These are phyloP conservation scores for Pristis pectinata DNA, from an alignment of 2,797 vertebrate species.

Conservation along the genomic window DNA sequence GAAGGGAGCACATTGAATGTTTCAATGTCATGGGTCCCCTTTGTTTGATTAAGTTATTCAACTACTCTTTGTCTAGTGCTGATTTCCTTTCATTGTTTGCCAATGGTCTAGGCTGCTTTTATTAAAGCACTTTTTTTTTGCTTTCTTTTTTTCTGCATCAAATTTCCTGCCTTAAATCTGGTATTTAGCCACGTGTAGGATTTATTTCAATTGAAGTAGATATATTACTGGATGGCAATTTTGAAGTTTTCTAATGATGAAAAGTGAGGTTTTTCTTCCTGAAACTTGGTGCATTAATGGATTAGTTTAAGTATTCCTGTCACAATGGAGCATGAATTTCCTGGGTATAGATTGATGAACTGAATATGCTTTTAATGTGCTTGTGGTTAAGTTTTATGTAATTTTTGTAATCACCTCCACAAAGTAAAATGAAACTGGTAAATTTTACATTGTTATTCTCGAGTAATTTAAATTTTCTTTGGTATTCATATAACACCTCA, in stretches of 20 bases:
- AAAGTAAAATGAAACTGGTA: not conserved
- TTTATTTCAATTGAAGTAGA: not conserved
- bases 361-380: not conserved
- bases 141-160: not conserved
- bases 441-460: not conserved
- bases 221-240: not conserved
- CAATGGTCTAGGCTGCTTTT: not conserved
- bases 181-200: not conserved
- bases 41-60: not conserved
- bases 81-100: not conserved
- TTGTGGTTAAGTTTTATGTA: not conserved
- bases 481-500: not conserved
- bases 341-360: not conserved
- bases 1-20: not conserved
- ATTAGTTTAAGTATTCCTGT: not conserved
- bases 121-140: not conserved
- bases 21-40: not conserved
- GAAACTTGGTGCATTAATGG: not conserved
- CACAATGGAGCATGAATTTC: not conserved
- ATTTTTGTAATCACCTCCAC: not conserved
- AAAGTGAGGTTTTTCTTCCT: not conserved
- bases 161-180: slow-evolving; percentile 35
- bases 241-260: not conserved
- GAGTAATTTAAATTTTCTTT: not conserved
- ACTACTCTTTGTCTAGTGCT: not conserved